These are phyloP conservation scores for Ganaspis brasiliensis DNA, from an alignment of 2,888 invertebrate genomes.

Conservation along the genomic window DNA sequence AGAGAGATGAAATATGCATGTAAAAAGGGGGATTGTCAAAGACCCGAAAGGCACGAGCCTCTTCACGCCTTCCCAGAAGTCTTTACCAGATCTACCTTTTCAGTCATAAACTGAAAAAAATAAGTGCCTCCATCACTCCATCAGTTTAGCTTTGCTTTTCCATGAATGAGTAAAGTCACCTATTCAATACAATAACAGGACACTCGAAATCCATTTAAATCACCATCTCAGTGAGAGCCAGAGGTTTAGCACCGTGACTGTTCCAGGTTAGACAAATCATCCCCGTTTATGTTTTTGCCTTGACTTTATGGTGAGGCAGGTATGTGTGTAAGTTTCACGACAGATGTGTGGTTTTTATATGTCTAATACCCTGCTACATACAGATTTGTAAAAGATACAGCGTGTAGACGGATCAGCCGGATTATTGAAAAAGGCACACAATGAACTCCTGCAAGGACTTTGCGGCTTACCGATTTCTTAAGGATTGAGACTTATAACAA, in stretches of 20 bases:
- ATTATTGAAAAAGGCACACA: conserved; percentile 24
- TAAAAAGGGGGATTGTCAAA: conserved; percentile 2
- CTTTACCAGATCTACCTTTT: conserved; percentile 34
- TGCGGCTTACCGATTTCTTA: conserved; percentile 11
- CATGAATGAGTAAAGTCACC: conserved; percentile 21
- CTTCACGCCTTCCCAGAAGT: conserved; percentile 73
- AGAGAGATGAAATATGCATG: conserved; percentile 11
- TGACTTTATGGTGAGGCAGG: conserved; percentile 5
- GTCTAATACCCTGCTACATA: neutral
- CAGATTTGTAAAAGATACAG: neutral
- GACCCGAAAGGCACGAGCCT: conserved; percentile 73
- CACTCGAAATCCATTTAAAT: conserved; percentile 76
- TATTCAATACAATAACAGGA: conserved; percentile 46
- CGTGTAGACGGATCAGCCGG: conserved; percentile 16
- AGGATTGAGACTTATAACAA: neutral
- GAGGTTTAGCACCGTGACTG: conserved; percentile 12
- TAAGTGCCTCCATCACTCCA: neutral
- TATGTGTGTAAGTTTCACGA: conserved; percentile 3
- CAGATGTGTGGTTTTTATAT: neutral
- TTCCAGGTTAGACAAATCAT: conserved; percentile 27
- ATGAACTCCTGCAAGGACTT: conserved; percentile 31
- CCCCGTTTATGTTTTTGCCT: conserved; percentile 22
- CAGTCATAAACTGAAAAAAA: conserved; percentile 17
- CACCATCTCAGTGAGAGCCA: conserved; percentile 70
- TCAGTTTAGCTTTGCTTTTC: neutral